Conservation (phyloP, 2,113 vertebrate genomes). For the Caretta caretta region DNA sequence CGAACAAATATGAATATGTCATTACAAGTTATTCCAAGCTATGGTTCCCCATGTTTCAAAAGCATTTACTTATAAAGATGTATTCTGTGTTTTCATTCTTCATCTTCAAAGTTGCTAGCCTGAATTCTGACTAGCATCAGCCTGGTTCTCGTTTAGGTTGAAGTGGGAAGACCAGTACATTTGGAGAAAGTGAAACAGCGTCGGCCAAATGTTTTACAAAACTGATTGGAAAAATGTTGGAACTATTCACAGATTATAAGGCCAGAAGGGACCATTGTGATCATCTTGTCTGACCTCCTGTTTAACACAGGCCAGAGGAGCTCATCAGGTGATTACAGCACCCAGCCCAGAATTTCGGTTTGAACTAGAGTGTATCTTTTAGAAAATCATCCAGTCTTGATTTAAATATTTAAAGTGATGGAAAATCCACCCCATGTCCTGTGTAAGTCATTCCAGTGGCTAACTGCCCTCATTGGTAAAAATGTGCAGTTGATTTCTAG, state of each 20-base stretch:
- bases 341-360: not conserved
- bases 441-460: too few relatives aligned
- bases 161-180: fast-evolving
- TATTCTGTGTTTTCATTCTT: not conserved
- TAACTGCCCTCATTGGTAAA: too few relatives aligned
- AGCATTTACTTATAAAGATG: not conserved
- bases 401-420: not conserved
- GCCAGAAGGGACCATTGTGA: not conserved
- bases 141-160: not conserved
- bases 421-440: not conserved
- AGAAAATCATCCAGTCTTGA: too few relatives aligned
- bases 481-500: too few relatives aligned
- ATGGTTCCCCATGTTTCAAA: not conserved
- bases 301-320: not conserved
- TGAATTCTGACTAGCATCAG: not conserved
- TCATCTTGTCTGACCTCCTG: not conserved
- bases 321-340: not conserved
- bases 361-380: not conserved
- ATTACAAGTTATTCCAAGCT: not conserved
- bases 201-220: fast-evolving
- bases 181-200: not conserved
- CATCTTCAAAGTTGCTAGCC: not conserved
- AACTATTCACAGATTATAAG: fast-evolving
- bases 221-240: fast-evolving
- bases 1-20: not conserved